phyloP scores from a whole-genome alignment of 1,140 invertebrate genomes.

The Apis florea region DNA sequence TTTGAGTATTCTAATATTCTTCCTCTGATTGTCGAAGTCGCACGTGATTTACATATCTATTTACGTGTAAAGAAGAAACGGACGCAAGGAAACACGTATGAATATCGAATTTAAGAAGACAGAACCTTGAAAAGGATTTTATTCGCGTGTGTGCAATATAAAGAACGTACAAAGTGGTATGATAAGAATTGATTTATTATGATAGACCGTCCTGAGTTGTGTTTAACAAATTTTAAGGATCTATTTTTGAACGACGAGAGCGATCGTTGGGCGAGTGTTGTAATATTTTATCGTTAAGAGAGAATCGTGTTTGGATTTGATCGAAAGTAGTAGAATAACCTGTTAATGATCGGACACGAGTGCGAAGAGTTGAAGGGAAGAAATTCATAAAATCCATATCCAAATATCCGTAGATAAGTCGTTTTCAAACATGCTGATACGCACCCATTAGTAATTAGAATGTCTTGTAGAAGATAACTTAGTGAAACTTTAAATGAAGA shows the following conservation, averaged over 20 bases:
- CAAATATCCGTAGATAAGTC: slow-evolving; percentile 35
- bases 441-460: slow-evolving; percentile 37
- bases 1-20: background rate
- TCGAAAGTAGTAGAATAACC: background rate
- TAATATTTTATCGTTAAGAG: slow-evolving; percentile 29
- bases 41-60: background rate
- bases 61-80: too few species aligned
- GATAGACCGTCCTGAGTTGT: slow-evolving; percentile 42
- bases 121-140: background rate
- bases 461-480: slow-evolving; percentile 36
- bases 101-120: background rate
- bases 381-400: slow-evolving; percentile 6
- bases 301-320: background rate
- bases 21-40: background rate
- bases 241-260: slow-evolving; percentile 29
- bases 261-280: background rate
- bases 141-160: slow-evolving; percentile 9
- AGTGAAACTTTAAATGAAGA: slow-evolving; percentile 37
- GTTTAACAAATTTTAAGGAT: slow-evolving; percentile 29
- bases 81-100: background rate
- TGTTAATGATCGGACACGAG: background rate
- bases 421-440: slow-evolving; percentile 43
- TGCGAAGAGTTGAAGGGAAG: slow-evolving; percentile 36
- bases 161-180: slow-evolving; percentile 20
- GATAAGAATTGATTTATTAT: slow-evolving; percentile 34